Conservation (phyloP, 2,797 vertebrate genomes). For the Melanotaenia pygmaea region DNA sequence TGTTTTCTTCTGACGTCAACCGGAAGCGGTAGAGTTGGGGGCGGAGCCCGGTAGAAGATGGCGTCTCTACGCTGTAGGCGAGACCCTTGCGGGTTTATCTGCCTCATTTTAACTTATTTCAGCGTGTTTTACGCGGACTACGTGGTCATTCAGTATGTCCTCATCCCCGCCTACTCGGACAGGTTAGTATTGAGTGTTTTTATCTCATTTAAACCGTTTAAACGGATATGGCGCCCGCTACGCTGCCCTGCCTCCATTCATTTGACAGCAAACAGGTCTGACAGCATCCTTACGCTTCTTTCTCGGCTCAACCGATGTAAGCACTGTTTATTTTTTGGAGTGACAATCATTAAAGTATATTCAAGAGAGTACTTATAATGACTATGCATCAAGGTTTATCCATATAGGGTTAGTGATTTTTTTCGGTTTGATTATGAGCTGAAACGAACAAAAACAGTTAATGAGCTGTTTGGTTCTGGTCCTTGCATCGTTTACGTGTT, state of each 20-base stretch:
- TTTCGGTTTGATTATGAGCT: conserved; percentile 30
- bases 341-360: accelerated
- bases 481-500: neutral
- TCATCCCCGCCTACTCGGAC: conserved; percentile 81
- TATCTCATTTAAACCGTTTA: neutral
- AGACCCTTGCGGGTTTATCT: conserved; percentile 84
- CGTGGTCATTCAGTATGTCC: conserved; percentile 84
- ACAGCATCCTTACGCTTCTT: neutral
- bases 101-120: conserved; percentile 84
- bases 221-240: conserved; percentile 27
- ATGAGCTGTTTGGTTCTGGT: conserved; percentile 2
- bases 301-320: neutral
- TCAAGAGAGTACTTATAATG: neutral
- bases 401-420: no score
- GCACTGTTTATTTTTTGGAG: neutral
- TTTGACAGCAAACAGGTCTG: conserved; percentile 32
- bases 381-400: neutral
- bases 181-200: conserved; percentile 70
- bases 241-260: conserved; percentile 48
- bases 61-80: conserved; percentile 79
- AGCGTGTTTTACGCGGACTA: conserved; percentile 88
- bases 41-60: conserved; percentile 77
- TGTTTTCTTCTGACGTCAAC: conserved; percentile 56
- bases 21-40: conserved; percentile 60
- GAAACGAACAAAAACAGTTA: neutral